Conservation (phyloP, 2,888 invertebrate species). For the Enoplolaimus lenunculus region DNA sequence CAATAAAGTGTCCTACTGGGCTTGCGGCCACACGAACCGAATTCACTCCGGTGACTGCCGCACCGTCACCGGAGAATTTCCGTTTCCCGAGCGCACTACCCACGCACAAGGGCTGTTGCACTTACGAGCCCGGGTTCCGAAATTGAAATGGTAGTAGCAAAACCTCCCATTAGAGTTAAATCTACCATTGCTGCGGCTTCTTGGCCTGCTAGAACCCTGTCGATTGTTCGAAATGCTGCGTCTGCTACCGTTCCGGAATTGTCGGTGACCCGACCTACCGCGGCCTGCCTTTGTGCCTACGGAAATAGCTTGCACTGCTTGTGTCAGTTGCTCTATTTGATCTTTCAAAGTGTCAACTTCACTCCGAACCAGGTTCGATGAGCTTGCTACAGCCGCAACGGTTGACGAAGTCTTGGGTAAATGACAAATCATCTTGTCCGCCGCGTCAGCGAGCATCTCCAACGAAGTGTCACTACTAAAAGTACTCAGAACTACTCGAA, state of each 20-base stretch:
- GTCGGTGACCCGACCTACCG: too few relatives aligned
- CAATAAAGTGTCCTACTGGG: slow-evolving; percentile 2
- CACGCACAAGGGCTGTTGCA: slow-evolving; percentile 8
- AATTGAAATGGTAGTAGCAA: slow-evolving; percentile 13
- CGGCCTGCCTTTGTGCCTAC: background rate
- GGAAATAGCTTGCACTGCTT: background rate
- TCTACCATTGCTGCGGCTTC: background rate
- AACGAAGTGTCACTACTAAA: background rate
- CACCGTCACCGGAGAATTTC: background rate
- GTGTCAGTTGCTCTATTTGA: background rate
- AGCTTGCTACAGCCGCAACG: background rate
- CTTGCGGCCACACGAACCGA: slow-evolving; percentile 8
- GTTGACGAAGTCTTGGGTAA: background rate
- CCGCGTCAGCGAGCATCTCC: slow-evolving; percentile 9
- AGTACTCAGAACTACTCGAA: slow-evolving; percentile 2
- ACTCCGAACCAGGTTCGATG: background rate
- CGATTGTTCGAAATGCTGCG: background rate
- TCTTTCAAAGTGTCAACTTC: background rate
- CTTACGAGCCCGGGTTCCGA: slow-evolving; percentile 7
- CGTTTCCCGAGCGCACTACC: background rate
- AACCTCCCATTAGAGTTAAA: slow-evolving; percentile 5
- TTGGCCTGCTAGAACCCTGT: background rate
- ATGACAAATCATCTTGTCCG: slow-evolving; percentile 15
- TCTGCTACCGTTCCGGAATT: too few relatives aligned
- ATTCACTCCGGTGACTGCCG: slow-evolving; percentile 2